Base-by-base conservation (phyloP, 2,888 invertebrate species). In the Dermolepida albohirtum region DNA sequence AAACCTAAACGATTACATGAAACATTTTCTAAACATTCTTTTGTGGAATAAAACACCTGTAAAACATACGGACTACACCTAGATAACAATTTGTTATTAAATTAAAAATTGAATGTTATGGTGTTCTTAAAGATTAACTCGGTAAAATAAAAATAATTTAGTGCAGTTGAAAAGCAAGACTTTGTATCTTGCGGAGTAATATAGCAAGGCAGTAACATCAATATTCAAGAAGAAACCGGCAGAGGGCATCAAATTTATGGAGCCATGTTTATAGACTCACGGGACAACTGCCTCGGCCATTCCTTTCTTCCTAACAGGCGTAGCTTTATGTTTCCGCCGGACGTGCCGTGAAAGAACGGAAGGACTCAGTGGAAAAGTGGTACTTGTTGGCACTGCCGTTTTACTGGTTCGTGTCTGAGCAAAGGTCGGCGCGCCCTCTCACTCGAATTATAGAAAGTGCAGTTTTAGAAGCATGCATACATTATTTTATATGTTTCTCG, bases 241-340 rank as follows among this genome's bases (percentile, higher is more conserved):
- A 77, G 77, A 77, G 78, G 78, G 80, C 83, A 83, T 83, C 83
- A 84, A 84, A 84, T 84, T 84, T 84, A 84, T 83, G 84, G 81
- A 81, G 79, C 81, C 81, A 81, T 83, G 84, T 84, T 84, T 84
- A 84, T 84, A 82, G 83, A 81, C 82, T 82, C 83, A 78, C 79
- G 83, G 83, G 83, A 83, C 82, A 80, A 81, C 80, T 79, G 80
- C 59, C 65, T 78, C 69, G 81, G 81, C 82, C 80, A 80, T 83
- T 83, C 80, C 81, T 83, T 83, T 82, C 82, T 83, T 82, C 81
- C 82, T 82, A 83, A 82, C 81, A 78, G 79, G 78, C 75, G 79
- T 77, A 80, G 80, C 81, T 83, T 82, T 82, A 82, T 82, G 81
- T 80, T 79, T 80, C 78, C 77, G 76, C 75, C 78, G 80, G 81